Conservation (phyloP, 2,113 vertebrate genomes). For the Neoarius graeffei region DNA sequence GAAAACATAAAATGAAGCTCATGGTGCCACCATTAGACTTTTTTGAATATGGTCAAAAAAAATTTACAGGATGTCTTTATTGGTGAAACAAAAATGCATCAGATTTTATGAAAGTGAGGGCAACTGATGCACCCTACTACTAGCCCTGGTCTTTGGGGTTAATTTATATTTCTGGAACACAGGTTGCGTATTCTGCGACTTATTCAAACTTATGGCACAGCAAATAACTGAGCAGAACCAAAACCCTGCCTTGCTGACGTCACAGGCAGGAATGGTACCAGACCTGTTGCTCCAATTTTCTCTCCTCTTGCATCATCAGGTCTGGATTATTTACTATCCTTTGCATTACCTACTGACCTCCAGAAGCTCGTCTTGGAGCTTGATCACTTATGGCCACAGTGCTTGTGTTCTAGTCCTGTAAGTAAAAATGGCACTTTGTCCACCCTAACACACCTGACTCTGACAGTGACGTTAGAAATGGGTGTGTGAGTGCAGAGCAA, state of each 20-base stretch:
- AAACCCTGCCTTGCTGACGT: slow-evolving; percentile 1
- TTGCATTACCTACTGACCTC: background rate
- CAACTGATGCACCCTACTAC: too few relatives aligned
- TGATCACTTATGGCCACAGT: background rate
- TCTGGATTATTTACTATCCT: slow-evolving; percentile 3
- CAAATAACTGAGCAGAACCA: background rate
- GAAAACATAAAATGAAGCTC: too few relatives aligned
- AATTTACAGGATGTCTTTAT: too few relatives aligned
- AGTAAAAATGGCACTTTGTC: background rate
- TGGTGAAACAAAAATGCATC: too few relatives aligned
- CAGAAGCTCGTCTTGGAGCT: background rate
- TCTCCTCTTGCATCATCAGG: slow-evolving; percentile 61
- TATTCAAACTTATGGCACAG: background rate
- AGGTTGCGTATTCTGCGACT: background rate
- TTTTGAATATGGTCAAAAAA: too few relatives aligned
- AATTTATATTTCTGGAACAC: too few relatives aligned
- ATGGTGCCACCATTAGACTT: too few relatives aligned
- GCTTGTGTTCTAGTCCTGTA: too few relatives aligned
- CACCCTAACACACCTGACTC: background rate
- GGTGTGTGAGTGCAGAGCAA: background rate
- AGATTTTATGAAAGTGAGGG: too few relatives aligned
- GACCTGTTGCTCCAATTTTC: slow-evolving; percentile 65
- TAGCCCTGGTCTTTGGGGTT: too few relatives aligned
- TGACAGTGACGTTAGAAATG: too few relatives aligned
- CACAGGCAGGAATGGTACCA: slow-evolving; percentile 52